Conservation (phyloP, 2,797 vertebrate species). For the Babyrousa celebensis region DNA sequence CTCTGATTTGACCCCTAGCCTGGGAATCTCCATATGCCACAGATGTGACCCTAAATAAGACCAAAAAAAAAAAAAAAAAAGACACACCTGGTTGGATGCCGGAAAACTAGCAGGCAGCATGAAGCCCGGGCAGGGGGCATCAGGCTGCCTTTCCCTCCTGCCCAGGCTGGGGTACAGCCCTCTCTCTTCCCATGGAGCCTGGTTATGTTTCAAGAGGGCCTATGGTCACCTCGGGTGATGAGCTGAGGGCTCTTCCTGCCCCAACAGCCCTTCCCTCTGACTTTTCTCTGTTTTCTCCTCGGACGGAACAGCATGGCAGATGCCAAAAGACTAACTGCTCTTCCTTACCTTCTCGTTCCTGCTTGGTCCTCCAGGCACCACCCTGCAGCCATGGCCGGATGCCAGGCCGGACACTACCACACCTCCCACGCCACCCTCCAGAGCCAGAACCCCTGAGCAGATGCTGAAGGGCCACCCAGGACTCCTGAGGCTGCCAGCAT, state of each 20-base stretch:
- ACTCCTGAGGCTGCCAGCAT: conserved; percentile 87
- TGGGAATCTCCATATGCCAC: no score
- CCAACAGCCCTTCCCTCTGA: neutral
- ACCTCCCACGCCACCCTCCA: conserved; percentile 75
- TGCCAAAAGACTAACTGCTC: neutral
- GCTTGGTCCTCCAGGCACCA: conserved; percentile 85
- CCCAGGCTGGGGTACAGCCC: neutral
- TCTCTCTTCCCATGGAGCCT: neutral
- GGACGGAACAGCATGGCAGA: neutral
- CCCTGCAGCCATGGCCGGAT: conserved; percentile 65
- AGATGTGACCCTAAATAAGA: no score
- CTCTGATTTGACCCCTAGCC: no score
- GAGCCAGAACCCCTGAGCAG: conserved; percentile 92
- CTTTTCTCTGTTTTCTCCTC: conserved; percentile 3
- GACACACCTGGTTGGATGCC: fast-evolving
- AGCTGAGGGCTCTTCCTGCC: neutral
- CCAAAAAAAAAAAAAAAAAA: no score
- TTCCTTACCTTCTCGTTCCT: neutral
- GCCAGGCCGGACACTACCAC: conserved; percentile 48
- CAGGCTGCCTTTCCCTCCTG: neutral
- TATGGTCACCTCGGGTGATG: neutral
- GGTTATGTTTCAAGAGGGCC: neutral
- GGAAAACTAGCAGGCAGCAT: neutral
- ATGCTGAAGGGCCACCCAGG: conserved; percentile 91
- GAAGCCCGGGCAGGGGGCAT: neutral